phyloP scores from a whole-genome alignment of 2,113 vertebrate species.

The Silurus glanis region DNA sequence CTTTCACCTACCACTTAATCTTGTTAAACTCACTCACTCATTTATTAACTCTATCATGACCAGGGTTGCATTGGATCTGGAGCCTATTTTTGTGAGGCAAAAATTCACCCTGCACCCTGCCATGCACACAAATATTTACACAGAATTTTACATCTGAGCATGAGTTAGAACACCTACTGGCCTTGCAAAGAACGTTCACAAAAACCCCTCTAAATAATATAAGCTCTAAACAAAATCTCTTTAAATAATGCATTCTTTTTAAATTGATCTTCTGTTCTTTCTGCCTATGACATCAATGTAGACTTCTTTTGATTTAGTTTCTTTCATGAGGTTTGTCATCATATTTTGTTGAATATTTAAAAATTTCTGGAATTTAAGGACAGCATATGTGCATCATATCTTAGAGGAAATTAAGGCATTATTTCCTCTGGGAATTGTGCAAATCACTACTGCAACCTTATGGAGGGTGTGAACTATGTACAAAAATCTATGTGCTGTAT shows the following conservation, averaged over 20 bases:
- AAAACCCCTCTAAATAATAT: background rate
- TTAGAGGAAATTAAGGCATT: slow-evolving; percentile 58
- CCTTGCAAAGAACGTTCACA: background rate
- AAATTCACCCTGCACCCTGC: background rate
- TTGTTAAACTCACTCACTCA: background rate
- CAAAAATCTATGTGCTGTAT: background rate
- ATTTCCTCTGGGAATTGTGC: background rate
- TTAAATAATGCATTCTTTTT: too few relatives aligned
- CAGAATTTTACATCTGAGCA: background rate
- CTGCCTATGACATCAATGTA: slow-evolving; percentile 54
- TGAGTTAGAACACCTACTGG: background rate
- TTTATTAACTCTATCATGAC: background rate
- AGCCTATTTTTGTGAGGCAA: background rate
- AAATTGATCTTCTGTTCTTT: background rate
- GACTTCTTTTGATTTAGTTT: slow-evolving; percentile 41
- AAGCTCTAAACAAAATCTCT: background rate
- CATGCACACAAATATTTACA: background rate
- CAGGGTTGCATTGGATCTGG: background rate
- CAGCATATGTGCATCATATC: slow-evolving; percentile 56
- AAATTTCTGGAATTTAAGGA: slow-evolving; percentile 66
- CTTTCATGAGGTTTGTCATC: slow-evolving; percentile 51
- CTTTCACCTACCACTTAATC: background rate
- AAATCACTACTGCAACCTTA: background rate
- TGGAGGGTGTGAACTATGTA: background rate
- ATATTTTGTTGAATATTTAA: slow-evolving; percentile 59